These are phyloP conservation scores for Epinephelus lanceolatus DNA, from an alignment of 2,113 vertebrate species.

Conservation along the genomic window DNA sequence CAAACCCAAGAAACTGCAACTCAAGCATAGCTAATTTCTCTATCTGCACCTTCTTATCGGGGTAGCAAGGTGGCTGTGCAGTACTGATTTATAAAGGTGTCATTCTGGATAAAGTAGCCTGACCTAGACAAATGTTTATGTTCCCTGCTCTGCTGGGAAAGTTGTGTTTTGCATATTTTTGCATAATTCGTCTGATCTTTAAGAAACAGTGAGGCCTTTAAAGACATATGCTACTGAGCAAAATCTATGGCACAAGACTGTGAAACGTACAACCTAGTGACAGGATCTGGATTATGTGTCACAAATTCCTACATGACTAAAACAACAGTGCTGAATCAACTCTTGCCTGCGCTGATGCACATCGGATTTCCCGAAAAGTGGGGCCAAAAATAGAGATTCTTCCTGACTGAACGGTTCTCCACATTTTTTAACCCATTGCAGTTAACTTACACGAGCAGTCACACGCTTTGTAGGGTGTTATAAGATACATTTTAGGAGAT, in stretches of 20 bases:
- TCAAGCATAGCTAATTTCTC: no score
- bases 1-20: no score
- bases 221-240: no score
- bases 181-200: background rate
- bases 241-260: background rate
- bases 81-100: background rate
- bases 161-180: background rate
- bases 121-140: background rate
- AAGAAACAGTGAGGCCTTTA: background rate
- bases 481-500: no score
- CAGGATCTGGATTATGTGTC: background rate
- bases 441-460: no score
- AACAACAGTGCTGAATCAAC: conserved; percentile 36
- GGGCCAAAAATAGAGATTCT: background rate
- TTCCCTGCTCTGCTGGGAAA: background rate
- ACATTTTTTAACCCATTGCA: no score
- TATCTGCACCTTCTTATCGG: background rate
- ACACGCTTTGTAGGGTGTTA: background rate
- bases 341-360: background rate
- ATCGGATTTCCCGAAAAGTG: background rate
- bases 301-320: conserved; percentile 25
- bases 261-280: background rate
- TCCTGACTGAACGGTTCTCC: background rate
- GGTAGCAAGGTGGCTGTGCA: background rate
- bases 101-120: background rate